Evolutionary conservation across 2,113 vertebrate species (phyloP), one percentile per base, ranked within the genome.

Genomic region (Gopherus flavomarginatus): DNA sequence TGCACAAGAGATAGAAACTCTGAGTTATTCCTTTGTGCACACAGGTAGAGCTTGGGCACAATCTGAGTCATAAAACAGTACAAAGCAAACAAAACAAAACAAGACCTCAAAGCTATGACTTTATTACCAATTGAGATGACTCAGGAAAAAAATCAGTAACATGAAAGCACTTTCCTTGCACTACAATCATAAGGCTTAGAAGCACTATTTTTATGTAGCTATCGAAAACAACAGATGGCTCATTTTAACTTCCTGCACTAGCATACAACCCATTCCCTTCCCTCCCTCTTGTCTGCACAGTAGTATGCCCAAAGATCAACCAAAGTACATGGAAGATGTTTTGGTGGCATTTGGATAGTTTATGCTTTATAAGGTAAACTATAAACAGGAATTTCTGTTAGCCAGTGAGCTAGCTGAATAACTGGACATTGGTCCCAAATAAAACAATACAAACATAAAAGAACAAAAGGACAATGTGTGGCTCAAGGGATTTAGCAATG

Each of bases 401-500:
- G 24, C 21, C 84, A 35, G 44, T 62, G 52, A 81, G 35, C n/a
- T 53, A 77, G 49, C 31, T 38, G 53, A 26, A 83, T 35, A 11
- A 78, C 78, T 86, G 26, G 22, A 88, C 26, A 94, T 0, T 0
- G 80, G 57, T 87, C 19, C 77, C 27, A 31, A 5, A 4, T 29
- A 83, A 91, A 92, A 38, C 19, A 1, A 2, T 35, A 31, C 78
- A 44, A 7, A 80, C 27, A 13, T n/a, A 31, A 7, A 42, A 50
- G 77, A 87, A 62, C 6, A n/a, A 35, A 79, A 81, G 24, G 78
- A 31, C 24, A 86, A 11, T 16, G 19, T 4, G 21, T 78, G 85
- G n/a, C 17, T 87, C 29, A 8, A 38, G 26, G 22, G 53, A 21
- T 88, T 81, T 81, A 0, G 0, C 0, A 0, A 5, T 82, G n/a